Evolutionary conservation across 2,797 vertebrate species (phyloP).

Genomic region (Australoheros facetus): DNA sequence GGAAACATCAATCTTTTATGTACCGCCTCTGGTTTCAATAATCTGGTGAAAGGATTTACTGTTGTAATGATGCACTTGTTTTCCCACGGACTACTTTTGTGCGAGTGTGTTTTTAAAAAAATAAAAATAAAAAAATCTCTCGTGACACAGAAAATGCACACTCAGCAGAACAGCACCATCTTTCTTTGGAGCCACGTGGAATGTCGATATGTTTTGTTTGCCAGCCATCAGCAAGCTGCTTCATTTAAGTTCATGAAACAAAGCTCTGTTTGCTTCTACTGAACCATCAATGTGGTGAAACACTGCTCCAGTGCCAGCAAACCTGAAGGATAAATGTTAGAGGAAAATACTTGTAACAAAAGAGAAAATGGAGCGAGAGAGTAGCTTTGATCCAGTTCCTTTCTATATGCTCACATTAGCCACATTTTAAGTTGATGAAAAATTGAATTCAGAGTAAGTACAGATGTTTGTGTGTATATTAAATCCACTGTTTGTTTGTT

Average conservation of each 20-base stretch:
- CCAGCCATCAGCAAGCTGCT: conserved; percentile 45
- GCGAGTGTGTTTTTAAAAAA: not conserved
- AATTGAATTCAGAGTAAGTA: not conserved
- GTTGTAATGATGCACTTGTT: not conserved
- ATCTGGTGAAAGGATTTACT: not conserved
- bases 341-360: conserved; percentile 23
- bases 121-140: not conserved
- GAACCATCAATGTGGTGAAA: conserved; percentile 63
- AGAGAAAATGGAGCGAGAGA: not conserved
- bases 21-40: not conserved
- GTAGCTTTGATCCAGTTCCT: conserved; percentile 2
- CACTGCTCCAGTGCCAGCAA: conserved; percentile 21
- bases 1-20: not conserved
- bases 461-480: not conserved
- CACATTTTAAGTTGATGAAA: not conserved
- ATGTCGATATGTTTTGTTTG: conserved; percentile 29
- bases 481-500: not conserved
- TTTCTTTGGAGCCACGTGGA: conserved; percentile 9
- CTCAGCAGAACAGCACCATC: conserved; percentile 31
- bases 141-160: conserved; percentile 19
- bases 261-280: conserved; percentile 60
- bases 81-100: not conserved
- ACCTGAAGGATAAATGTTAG: conserved; percentile 34
- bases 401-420: not conserved
- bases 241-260: conserved; percentile 65